A percentile compares a stretch with the other conserved stretches of the same genome.
phyloP scores from a whole-genome alignment of 2,888 invertebrate genomes.

The Oligia latruncula region DNA sequence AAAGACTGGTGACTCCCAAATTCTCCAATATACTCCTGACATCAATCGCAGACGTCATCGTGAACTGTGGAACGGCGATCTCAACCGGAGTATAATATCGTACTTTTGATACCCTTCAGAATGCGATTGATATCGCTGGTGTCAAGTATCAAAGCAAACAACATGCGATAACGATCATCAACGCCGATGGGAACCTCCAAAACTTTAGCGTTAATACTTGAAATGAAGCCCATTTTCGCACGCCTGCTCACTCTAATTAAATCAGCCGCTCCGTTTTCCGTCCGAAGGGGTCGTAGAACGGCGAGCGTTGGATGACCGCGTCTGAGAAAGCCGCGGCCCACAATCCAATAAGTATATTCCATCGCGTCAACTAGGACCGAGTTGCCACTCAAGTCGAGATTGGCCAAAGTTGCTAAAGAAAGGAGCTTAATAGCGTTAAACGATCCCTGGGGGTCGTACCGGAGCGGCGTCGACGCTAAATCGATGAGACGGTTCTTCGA shows the following conservation, averaged over 20 bases:
- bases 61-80: conserved; percentile 47
- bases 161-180: conserved; percentile 39
- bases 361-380: conserved; percentile 38
- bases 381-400: conserved; percentile 46
- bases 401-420: conserved; percentile 18
- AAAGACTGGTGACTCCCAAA: conserved; percentile 28
- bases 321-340: conserved; percentile 36
- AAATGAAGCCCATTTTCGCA: conserved; percentile 11
- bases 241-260: conserved; percentile 37
- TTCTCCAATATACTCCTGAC: conserved; percentile 30
- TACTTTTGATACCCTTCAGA: background rate
- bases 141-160: conserved; percentile 28
- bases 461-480: conserved; percentile 25
- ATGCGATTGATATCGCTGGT: background rate
- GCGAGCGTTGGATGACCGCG: conserved; percentile 22
- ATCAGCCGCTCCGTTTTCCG: conserved; percentile 31
- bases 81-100: conserved; percentile 45
- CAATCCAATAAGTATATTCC: conserved; percentile 52
- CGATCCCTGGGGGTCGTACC: conserved; percentile 24
- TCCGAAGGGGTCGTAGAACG: conserved; percentile 23
- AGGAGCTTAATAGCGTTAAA: conserved; percentile 41
- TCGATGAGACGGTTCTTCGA: conserved; percentile 36
- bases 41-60: conserved; percentile 36
- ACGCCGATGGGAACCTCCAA: conserved; percentile 40
- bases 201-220: conserved; percentile 30